Base-by-base conservation (phyloP, 2,797 vertebrate genomes). In the Neostethus bicornis region DNA sequence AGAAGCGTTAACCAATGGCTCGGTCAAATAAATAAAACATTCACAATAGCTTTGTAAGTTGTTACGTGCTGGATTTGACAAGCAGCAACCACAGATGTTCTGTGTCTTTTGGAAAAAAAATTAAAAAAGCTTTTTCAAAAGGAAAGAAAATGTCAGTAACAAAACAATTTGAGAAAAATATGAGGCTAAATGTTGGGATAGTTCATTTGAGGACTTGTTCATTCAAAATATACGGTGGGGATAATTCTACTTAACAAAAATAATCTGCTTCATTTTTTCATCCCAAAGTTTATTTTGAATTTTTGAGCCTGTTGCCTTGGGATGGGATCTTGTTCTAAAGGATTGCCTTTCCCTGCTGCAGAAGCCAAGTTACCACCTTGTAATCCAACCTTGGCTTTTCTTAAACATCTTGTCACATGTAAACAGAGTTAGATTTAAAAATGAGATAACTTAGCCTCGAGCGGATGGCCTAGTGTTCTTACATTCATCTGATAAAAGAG, bases 401-500 rank as follows among this genome's bases (percentile, higher is more conserved):
- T 39, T 61, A 54, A 25, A 17, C 2, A 1, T 46, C 47, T 32
- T 24, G 48, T 49, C 51, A 44, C 66, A 53, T 61, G 47, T 38
- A 25, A 73, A 53, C 12, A 13, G 20, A 39, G 16, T 41, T 46
- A 38, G 51, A 61, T 55, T 23, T 35, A 0, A 50, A 25, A n/a
- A 25, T 20, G 9, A n/a, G 52, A 51, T 43, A 25, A 10, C 47
- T 55, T 4, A 37, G 32, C 24, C 21, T n/a, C 19, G 31, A 25
- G 46, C 23, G 13, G 19, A 17, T 0, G 7, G 38, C 38, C 16
- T 3, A 1, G 9, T 48, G 28, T 29, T 64, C 19, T 28, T 10
- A 39, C 1, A 9, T 59, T 70, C 41, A 69, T 70, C 68, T 61
- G 77, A 85, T 76, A 46, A 49, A 35, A 51, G 55, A 70, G 49